Evolutionary conservation across 2,888 invertebrate species (phyloP).

Genomic region (Parelbella ahira): DNA sequence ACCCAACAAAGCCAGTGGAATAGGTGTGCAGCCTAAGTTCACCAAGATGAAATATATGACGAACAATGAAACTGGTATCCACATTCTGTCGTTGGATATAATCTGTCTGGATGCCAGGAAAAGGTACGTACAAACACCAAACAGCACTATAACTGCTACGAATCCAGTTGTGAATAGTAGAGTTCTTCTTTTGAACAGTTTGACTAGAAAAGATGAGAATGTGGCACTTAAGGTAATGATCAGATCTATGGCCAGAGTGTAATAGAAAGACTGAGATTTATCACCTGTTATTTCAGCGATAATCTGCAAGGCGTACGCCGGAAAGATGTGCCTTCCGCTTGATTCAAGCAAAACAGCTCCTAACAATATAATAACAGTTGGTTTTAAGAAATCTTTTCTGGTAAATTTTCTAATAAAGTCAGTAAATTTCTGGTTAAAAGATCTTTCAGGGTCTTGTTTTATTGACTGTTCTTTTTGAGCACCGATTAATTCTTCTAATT

Average conservation of each 20-base stretch:
- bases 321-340: slow-evolving; percentile 52
- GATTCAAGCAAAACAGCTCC: slow-evolving; percentile 43
- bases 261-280: slow-evolving; percentile 44
- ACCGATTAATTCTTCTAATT: slow-evolving; percentile 43
- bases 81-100: slow-evolving; percentile 37
- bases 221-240: slow-evolving; percentile 46
- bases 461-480: slow-evolving; percentile 39
- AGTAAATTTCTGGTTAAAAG: slow-evolving; percentile 23
- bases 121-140: slow-evolving; percentile 42
- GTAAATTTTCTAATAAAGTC: slow-evolving; percentile 45
- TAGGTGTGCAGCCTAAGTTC: slow-evolving; percentile 57
- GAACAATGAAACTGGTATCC: slow-evolving; percentile 46
- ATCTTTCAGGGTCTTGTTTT: slow-evolving; percentile 25
- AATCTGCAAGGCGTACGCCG: slow-evolving; percentile 54
- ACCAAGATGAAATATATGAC: slow-evolving; percentile 46
- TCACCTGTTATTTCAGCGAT: slow-evolving; percentile 44
- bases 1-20: slow-evolving; percentile 53
- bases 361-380: slow-evolving; percentile 42
- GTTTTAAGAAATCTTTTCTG: slow-evolving; percentile 48
- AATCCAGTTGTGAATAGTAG: slow-evolving; percentile 50
- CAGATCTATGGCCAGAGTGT: slow-evolving; percentile 47
- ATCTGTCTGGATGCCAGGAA: slow-evolving; percentile 38
- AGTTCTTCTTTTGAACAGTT: slow-evolving; percentile 45
- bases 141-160: slow-evolving; percentile 39
- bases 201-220: slow-evolving; percentile 47